Evolutionary conservation across 2,888 invertebrate genomes (phyloP), one percentile per base, ranked within the genome.

Genomic region (Philereme transversata): DNA sequence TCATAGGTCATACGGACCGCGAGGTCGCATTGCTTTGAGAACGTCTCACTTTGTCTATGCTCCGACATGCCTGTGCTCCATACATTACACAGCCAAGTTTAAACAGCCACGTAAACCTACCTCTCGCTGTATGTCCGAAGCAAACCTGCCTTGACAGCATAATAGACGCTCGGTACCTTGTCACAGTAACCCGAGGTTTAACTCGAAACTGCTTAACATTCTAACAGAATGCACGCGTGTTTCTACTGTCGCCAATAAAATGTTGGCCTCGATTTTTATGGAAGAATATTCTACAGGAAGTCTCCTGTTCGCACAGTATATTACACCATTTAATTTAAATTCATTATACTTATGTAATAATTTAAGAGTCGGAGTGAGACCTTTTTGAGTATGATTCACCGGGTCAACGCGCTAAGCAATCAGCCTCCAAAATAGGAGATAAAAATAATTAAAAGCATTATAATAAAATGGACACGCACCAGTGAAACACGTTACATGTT

Each of bases 181-280:
- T 77, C 78, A 79, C 83, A 79, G 78, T 79, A 74, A 78, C 46
- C 34, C 33, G 38, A 76, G 77, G 75, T 79, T 85, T 84, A 84
- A 79, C 84, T 78, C 80, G 87, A 88, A 87, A 82, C 90, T 89
- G 86, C 79, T 92, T 90, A 90, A 84, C 87, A 91, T 92, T 91
- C 91, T 82, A 82, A 82, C 82, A 78, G 84, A 84, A 86, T 86
- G 82, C 83, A 79, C 76, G 80, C 77, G 79, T 74, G 73, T 33
- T 56, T 57, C 55, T 78, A 81, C 78, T 81, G 84, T 83, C 84
- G 84, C 85, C 84, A 87, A 87, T 88, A 87, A 87, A 88, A 80
- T 77, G 78, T 79, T 86, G 86, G 83, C 88, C 90, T 87, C 83
- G 79, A 84, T 90, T 83, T 82, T 88, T 83, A 82, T 87, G 75